A percentile compares a stretch with the other conserved stretches of the same genome.
Conservation (phyloP, 2,113 vertebrate genomes). For the Petrocephalus zakoni region DNA sequence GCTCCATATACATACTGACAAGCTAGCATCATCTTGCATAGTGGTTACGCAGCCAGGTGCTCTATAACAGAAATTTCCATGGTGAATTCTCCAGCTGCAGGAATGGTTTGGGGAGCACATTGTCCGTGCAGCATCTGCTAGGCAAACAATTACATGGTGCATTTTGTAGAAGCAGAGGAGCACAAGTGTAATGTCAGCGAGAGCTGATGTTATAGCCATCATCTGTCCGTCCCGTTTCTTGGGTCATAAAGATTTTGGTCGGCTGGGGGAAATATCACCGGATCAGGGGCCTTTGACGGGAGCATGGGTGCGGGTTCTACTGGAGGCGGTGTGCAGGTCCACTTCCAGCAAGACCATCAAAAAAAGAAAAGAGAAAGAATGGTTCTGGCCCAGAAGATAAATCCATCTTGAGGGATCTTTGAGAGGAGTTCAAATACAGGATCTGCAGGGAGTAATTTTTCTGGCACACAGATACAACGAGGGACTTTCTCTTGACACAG, state of each 20-base stretch:
- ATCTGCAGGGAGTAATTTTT: neutral
- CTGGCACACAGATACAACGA: neutral
- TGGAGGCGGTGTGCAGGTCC: neutral
- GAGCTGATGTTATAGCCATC: neutral
- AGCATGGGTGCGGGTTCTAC: neutral
- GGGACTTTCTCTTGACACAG: neutral
- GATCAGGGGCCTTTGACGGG: neutral
- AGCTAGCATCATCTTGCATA: neutral
- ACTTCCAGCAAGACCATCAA: neutral
- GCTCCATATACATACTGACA: neutral
- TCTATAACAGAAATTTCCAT: neutral
- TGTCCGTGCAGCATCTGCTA: neutral
- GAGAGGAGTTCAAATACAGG: neutral
- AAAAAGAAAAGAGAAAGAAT: neutral
- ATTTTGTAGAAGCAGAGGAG: neutral
- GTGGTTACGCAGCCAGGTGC: neutral
- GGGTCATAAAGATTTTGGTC: neutral
- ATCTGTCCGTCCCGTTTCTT: neutral
- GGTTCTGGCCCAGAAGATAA: neutral
- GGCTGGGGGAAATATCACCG: neutral
- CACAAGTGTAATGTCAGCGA: neutral
- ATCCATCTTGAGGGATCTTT: neutral
- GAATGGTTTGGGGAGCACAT: neutral
- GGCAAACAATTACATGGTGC: neutral
- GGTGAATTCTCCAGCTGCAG: neutral